Conservation (phyloP, 2,113 vertebrate species). For the Embiotoca jacksoni region DNA sequence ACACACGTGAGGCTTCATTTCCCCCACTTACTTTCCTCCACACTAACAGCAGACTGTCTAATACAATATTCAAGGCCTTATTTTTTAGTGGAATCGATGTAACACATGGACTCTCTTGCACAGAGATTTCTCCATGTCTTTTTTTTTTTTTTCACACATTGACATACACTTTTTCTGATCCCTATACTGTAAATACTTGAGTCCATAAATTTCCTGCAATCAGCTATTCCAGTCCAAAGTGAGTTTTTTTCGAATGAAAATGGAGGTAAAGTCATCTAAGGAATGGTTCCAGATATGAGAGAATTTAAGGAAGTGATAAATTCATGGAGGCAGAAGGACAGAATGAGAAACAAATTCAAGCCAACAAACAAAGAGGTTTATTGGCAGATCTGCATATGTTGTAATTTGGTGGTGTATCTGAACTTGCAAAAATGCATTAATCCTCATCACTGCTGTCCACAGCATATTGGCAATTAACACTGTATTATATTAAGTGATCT, state of each 20-base stretch:
- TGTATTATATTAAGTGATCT: conserved; percentile 58
- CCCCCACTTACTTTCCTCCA: neutral
- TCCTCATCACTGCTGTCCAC: conserved; percentile 23
- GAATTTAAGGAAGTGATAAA: neutral
- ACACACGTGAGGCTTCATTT: neutral
- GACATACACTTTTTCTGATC: neutral
- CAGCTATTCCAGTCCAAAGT: neutral
- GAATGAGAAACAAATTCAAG: neutral
- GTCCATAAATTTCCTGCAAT: conserved; percentile 2
- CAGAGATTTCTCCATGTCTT: neutral
- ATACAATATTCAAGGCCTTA: conserved; percentile 10
- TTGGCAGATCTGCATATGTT: neutral
- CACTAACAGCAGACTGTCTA: conserved; percentile 2
- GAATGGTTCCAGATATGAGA: neutral
- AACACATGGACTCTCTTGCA: neutral
- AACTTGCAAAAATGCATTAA: conserved; percentile 1
- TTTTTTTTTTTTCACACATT: neutral
- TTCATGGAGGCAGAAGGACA: neutral
- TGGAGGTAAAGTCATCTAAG: neutral
- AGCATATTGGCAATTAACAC: conserved; percentile 46
- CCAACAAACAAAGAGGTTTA: neutral
- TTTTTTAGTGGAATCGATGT: neutral
- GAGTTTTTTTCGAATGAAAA: neutral
- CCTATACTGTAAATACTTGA: conserved; percentile 13
- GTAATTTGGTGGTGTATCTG: neutral